phyloP scores from a whole-genome alignment of 2,888 invertebrate genomes.

The Spisula subtruncata region DNA sequence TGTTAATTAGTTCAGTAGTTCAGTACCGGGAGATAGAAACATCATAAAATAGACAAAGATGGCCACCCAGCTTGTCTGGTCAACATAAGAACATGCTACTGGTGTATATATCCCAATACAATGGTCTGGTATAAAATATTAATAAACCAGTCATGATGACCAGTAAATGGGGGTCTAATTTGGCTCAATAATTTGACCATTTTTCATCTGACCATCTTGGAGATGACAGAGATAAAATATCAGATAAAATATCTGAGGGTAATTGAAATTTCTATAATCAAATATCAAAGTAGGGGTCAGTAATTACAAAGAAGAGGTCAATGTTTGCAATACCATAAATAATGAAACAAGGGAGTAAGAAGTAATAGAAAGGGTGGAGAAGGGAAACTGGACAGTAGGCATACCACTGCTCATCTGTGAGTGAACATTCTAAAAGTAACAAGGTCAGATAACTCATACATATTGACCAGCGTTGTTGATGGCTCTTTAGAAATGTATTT shows the following conservation, averaged over 20 bases:
- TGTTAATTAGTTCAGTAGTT: no score
- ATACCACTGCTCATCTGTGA: no score
- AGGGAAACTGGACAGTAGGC: no score
- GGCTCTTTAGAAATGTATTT: no score
- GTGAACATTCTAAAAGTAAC: no score
- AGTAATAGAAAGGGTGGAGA: neutral
- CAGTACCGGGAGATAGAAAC: neutral
- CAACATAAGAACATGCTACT: neutral
- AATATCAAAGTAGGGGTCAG: constrained; percentile 25
- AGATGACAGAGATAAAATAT: neutral
- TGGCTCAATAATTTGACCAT: neutral
- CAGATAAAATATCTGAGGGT: neutral
- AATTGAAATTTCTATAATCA: constrained; percentile 1
- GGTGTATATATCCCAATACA: neutral
- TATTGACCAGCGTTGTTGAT: no score
- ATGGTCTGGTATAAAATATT: constrained; percentile 13
- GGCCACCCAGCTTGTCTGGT: constrained; percentile 3
- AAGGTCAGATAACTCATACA: no score
- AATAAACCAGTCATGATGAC: neutral
- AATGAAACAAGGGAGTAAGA: neutral
- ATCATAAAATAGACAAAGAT: neutral
- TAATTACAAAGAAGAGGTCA: neutral
- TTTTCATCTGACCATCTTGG: neutral
- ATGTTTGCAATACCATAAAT: neutral
- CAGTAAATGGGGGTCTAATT: neutral